Evolutionary conservation across 2,797 vertebrate genomes (phyloP).

Genomic region (Selene dorsalis): DNA sequence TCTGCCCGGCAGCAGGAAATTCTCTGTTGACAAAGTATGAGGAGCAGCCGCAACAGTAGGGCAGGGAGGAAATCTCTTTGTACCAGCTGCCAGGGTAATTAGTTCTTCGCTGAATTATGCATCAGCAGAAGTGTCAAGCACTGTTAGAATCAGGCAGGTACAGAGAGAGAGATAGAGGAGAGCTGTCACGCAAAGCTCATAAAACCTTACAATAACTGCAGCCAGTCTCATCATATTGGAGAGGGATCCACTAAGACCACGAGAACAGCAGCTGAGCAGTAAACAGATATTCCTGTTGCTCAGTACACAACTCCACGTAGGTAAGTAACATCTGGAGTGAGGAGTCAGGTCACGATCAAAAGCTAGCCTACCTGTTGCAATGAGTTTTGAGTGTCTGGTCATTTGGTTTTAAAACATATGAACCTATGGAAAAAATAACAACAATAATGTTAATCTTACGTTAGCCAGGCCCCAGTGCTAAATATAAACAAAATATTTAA

Average conservation of each 20-base stretch:
- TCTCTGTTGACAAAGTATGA: slow-evolving; percentile 74
- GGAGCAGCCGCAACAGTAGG: slow-evolving; percentile 71
- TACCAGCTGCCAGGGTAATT: slow-evolving; percentile 83
- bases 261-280: slow-evolving; percentile 38
- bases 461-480: too few relatives aligned
- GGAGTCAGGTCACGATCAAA: neutral
- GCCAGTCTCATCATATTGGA: slow-evolving; percentile 41
- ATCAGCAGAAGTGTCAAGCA: slow-evolving; percentile 79
- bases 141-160: slow-evolving; percentile 77
- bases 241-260: slow-evolving; percentile 34
- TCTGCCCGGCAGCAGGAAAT: slow-evolving; percentile 71
- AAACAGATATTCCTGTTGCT: neutral
- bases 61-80: slow-evolving; percentile 80
- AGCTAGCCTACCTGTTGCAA: neutral
- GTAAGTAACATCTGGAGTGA: neutral
- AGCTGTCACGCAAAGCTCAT: slow-evolving; percentile 68
- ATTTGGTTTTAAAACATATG: neutral
- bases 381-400: neutral
- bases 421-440: too few relatives aligned
- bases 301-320: neutral
- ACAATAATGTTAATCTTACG: too few relatives aligned
- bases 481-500: too few relatives aligned
- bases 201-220: slow-evolving; percentile 49
- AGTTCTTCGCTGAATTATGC: slow-evolving; percentile 84
- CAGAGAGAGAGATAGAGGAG: slow-evolving; percentile 64